Percentiles rank a stretch among this genome's conserved stretches.
Conservation (phyloP, 2,797 vertebrate species). For the Aotus griseimembra region DNA sequence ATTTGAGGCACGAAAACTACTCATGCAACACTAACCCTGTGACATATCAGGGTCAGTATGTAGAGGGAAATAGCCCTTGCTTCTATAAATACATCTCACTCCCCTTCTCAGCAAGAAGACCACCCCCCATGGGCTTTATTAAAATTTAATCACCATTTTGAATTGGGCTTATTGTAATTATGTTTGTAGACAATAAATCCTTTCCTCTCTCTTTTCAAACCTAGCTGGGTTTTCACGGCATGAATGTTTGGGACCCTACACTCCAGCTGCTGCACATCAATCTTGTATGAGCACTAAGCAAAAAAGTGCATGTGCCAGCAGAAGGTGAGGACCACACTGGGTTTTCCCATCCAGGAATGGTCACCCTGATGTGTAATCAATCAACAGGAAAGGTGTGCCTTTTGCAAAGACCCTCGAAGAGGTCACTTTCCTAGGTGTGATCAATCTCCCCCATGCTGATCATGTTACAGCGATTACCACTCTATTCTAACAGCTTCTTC, state of each 20-base stretch:
- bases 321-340: slow-evolving; percentile 63
- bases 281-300: slow-evolving; percentile 60
- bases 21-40: not conserved
- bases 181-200: slow-evolving; percentile 3
- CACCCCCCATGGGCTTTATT: not conserved
- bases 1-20: not conserved
- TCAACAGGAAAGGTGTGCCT: slow-evolving; percentile 78
- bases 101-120: not conserved
- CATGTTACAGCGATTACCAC: slow-evolving; percentile 67
- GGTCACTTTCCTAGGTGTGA: slow-evolving; percentile 76
- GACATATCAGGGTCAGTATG: not conserved
- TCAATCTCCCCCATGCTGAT: slow-evolving; percentile 77
- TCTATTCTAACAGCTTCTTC: slow-evolving; percentile 68
- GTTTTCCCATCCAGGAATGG: slow-evolving; percentile 56
- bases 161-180: slow-evolving; percentile 28
- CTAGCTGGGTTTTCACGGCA: not conserved
- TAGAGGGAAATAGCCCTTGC: not conserved
- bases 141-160: slow-evolving; percentile 51
- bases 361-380: slow-evolving; percentile 77
- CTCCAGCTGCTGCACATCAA: slow-evolving; percentile 62
- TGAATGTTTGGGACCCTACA: not conserved
- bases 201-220: slow-evolving; percentile 49
- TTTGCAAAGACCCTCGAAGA: slow-evolving; percentile 59
- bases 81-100: not conserved
- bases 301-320: slow-evolving; percentile 35